A percentile compares a stretch with the other conserved stretches of the same genome.
Evolutionary conservation across 2,113 vertebrate species (phyloP).

Genomic region (Paedocypris sp.): DNA sequence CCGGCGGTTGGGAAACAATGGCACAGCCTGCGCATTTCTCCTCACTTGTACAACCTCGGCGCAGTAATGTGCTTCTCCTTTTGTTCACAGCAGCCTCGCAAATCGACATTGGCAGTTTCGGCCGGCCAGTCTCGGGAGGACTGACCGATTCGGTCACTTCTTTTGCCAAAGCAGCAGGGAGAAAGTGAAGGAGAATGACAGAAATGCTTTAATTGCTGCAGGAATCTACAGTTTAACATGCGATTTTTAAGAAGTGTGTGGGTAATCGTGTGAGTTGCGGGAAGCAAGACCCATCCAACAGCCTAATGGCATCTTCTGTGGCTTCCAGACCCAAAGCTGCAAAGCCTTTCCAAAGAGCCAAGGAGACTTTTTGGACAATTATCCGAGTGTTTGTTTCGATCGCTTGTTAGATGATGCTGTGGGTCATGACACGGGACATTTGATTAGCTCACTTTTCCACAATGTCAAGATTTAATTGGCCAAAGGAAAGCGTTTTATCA

Average conservation of each 20-base stretch:
- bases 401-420: constrained; percentile 17
- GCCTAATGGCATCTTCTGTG: constrained; percentile 45
- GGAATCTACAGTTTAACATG: constrained; percentile 50
- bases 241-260: constrained; percentile 47
- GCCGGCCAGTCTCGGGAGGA: constrained; percentile 44
- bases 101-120: constrained; percentile 59
- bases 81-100: constrained; percentile 48
- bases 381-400: constrained; percentile 32
- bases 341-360: constrained; percentile 30
- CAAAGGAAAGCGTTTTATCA: constrained; percentile 29
- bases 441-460: constrained; percentile 32
- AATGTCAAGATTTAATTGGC: constrained; percentile 37
- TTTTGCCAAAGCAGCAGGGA: constrained; percentile 49
- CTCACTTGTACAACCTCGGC: constrained; percentile 42
- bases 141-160: constrained; percentile 52
- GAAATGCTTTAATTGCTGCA: constrained; percentile 60
- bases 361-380: constrained; percentile 33
- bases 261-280: constrained; percentile 43
- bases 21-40: constrained; percentile 56
- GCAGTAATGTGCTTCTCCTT: constrained; percentile 51
- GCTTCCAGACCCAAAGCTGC: constrained; percentile 25
- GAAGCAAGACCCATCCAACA: constrained; percentile 39
- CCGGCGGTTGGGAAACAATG: constrained; percentile 58
- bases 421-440: constrained; percentile 36
- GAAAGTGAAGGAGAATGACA: constrained; percentile 48